Evolutionary conservation across 2,888 invertebrate genomes (phyloP).

Genomic region (Adela reaumurella): DNA sequence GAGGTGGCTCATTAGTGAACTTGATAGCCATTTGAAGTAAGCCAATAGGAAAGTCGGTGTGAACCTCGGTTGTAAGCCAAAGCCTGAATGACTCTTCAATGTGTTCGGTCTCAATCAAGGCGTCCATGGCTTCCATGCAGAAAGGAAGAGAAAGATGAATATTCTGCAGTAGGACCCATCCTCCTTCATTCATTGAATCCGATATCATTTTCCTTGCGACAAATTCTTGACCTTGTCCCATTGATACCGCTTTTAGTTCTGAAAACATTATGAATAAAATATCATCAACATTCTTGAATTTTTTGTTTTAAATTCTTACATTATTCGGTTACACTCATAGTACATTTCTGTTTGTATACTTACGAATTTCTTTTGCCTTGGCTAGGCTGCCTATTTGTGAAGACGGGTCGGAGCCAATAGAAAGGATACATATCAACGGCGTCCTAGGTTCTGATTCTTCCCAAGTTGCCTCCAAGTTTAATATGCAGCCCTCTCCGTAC

Average conservation of each 20-base stretch:
- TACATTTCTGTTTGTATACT: slow-evolving; percentile 29
- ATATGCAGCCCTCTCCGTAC: slow-evolving; percentile 87
- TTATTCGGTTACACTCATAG: too few relatives aligned
- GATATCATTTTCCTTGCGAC: slow-evolving; percentile 81
- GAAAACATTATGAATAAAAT: too few relatives aligned
- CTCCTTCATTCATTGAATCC: slow-evolving; percentile 75
- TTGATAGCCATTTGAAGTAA: slow-evolving; percentile 88
- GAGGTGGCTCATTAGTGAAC: slow-evolving; percentile 96
- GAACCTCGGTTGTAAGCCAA: slow-evolving; percentile 95
- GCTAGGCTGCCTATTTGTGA: slow-evolving; percentile 85
- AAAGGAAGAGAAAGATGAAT: slow-evolving; percentile 94
- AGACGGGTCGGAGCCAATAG: slow-evolving; percentile 96
- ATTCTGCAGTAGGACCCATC: slow-evolving; percentile 94
- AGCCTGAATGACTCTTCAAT: slow-evolving; percentile 81
- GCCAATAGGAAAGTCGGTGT: slow-evolving; percentile 89
- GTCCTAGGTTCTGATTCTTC: slow-evolving; percentile 83
- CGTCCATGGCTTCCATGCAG: slow-evolving; percentile 88
- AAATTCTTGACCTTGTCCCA: slow-evolving; percentile 95
- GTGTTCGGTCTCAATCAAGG: slow-evolving; percentile 78
- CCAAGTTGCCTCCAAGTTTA: slow-evolving; percentile 90
- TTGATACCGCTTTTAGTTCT: slow-evolving; percentile 84
- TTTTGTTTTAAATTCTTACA: too few relatives aligned
- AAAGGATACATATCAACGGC: slow-evolving; percentile 88
- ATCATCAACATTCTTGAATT: too few relatives aligned
- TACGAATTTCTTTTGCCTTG: slow-evolving; percentile 81